Evolutionary conservation across 2,113 vertebrate genomes (phyloP).

Genomic region (Erythrolamprus reginae): DNA sequence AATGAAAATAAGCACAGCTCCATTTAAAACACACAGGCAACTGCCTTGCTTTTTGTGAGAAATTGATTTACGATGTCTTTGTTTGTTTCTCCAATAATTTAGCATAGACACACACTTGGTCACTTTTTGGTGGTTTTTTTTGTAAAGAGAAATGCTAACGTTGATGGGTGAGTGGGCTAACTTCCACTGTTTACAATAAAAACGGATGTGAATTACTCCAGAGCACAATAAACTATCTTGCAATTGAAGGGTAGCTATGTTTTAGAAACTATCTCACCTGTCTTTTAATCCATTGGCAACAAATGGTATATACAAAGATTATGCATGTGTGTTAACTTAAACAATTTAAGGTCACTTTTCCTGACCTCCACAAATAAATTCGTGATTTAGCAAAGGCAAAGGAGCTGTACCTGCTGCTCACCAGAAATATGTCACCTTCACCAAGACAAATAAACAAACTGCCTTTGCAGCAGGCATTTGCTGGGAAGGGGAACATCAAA

Average conservation of each 20-base stretch:
- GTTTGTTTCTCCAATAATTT: neutral
- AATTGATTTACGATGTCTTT: neutral
- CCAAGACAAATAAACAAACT: neutral
- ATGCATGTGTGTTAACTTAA: slow-evolving; percentile 27
- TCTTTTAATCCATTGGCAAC: slow-evolving; percentile 36
- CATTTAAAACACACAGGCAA: neutral
- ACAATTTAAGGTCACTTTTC: slow-evolving; percentile 44
- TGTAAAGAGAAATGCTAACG: neutral
- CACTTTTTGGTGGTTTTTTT: neutral
- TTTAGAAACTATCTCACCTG: slow-evolving; percentile 31
- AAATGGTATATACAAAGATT: slow-evolving; percentile 22
- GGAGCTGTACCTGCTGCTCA: neutral
- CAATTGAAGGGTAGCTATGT: slow-evolving; percentile 15
- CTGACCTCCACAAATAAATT: slow-evolving; percentile 37
- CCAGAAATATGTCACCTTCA: neutral
- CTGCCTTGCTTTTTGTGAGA: neutral
- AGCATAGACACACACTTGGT: neutral
- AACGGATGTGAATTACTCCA: neutral
- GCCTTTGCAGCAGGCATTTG: neutral
- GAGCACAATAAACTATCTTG: slow-evolving; percentile 16
- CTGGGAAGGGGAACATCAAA: neutral
- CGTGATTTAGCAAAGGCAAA: slow-evolving; percentile 7
- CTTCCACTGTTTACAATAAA: neutral
- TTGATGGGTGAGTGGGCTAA: neutral
- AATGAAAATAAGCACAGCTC: slow-evolving; percentile 14